Evolutionary conservation across 2,888 invertebrate species (phyloP), one percentile per base, ranked within the genome.

Genomic region (Euplexia lucipara): DNA sequence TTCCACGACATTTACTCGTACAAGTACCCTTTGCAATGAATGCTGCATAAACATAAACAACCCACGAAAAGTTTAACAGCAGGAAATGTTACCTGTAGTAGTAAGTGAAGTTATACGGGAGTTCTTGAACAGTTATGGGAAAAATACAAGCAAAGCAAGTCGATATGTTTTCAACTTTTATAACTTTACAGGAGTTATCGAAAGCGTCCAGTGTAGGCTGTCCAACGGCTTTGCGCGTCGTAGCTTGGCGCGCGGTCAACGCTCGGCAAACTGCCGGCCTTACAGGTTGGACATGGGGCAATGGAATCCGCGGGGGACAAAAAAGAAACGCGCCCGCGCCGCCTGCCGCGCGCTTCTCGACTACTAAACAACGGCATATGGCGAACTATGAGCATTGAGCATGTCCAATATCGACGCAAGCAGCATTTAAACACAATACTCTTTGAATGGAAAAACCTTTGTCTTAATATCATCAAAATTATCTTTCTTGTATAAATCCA

Each of bases 211-310:
- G 83, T 83, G 84, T 88, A 89, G 78, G 90, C 88, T 87, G 92
- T 90, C 86, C 85, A 88, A 93, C 93, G 85, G 87, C 92, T 92
- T 90, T 86, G 88, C 87, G 89, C 87, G 88, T 84, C 86, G 87
- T 85, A 86, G 89, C 90, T 85, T 86, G 87, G 86, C 89, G 83
- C 81, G 93, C 95, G 95, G 95, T 95, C 95, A 94, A 94, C 88
- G 95, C 89, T 86, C 95, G 94, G 89, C 91, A 92, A 95, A 95
- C 93, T 94, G 95, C 94, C 94, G 92, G 94, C 90, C 93, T 92
- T 93, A 94, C 95, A 92, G 94, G 94, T 94, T 94, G 92, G 89
- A 92, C 93, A 92, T 92, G 93, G 91, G 91, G 92, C 93, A 90
- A 88, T 92, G 94, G 94, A 94, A 95, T 94, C 93, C 90, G 91